Conservation (phyloP, 2,113 vertebrate genomes). For the Hystrix cristata region DNA sequence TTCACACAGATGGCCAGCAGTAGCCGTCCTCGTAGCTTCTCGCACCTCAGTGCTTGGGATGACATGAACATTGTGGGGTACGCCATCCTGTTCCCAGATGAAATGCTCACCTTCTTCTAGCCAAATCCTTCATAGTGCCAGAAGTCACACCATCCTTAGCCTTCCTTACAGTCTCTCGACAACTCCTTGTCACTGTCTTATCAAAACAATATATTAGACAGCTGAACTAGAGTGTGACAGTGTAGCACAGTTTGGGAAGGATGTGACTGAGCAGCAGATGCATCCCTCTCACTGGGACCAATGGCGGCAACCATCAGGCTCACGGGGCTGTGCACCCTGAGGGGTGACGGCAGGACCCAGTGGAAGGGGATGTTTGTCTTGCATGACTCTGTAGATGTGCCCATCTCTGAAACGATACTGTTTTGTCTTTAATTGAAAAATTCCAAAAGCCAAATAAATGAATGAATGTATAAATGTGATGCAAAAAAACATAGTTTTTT, state of each 20-base stretch:
- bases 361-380: neutral
- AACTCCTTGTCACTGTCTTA: constrained; percentile 79
- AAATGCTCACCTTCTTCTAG: constrained; percentile 66
- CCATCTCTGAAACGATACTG: constrained; percentile 53
- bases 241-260: constrained; percentile 82
- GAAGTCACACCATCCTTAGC: constrained; percentile 67
- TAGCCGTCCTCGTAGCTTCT: constrained; percentile 70
- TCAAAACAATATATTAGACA: constrained; percentile 81
- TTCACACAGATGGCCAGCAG: constrained; percentile 73
- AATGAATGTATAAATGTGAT: constrained; percentile 81
- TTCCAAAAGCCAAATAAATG: constrained; percentile 84
- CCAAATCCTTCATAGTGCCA: constrained; percentile 66
- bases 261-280: constrained; percentile 83
- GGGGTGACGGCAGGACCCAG: constrained; percentile 72
- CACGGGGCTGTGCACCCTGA: constrained; percentile 77
- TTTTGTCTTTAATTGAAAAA: constrained; percentile 65
- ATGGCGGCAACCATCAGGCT: constrained; percentile 85
- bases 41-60: constrained; percentile 76
- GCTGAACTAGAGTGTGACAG: constrained; percentile 77
- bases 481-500: constrained; percentile 50
- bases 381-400: constrained; percentile 33
- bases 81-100: constrained; percentile 71
- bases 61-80: constrained; percentile 76
- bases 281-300: constrained; percentile 86
- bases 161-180: constrained; percentile 76